Base-by-base conservation (phyloP, 2,113 vertebrate species). In the Lycocorax pyrrhopterus region DNA sequence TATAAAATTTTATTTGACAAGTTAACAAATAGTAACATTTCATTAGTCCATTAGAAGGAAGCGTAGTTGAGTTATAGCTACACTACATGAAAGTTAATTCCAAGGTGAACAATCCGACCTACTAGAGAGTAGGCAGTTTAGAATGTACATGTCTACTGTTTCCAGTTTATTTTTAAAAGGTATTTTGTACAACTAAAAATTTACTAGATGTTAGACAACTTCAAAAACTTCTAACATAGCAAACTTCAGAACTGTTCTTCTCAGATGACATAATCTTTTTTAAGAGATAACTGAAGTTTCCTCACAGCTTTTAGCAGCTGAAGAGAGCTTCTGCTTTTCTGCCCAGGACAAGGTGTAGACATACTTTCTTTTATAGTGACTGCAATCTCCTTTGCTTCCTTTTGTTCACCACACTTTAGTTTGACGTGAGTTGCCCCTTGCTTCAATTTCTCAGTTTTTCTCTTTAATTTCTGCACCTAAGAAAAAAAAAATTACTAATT, bases 221-320 rank as follows among this genome's bases (percentile, higher is more conserved):
- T 90, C 35, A 84, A 43, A 85, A 84, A 47, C 25, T 62, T 77
- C 22, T n/a, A 79, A 79, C 9, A 46, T 8, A 66, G 62, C 29
- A 89, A 83, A 63, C 12, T 81, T 71, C n/a, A 71, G 30, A 93
- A 56, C 62, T 98, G 98, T n/a, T 98, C 93, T 95, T 99, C 98
- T 99, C 98, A 99, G 59, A 91, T 89, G 51, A 98, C 89, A 94
- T 98, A 98, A 55, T 98, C 96, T 89, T 97, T 98, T 91, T 98
- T 98, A 69, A 99, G 97, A 74, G 97, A 94, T 73, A 96, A 97
- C 73, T 98, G 98, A 82, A 99, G 97, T 95, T 98, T 98, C 95
- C 97, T 98, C 20, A 98, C 97, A 94, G 96, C 97, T 93, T 97
- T 87, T 82, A 99, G 98, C 43, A 98, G 97, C 87, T 97, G 97